Evolutionary conservation across 2,113 vertebrate species (phyloP), one percentile per base, ranked within the genome.

Genomic region (Onychostruthus taczanowskii): DNA sequence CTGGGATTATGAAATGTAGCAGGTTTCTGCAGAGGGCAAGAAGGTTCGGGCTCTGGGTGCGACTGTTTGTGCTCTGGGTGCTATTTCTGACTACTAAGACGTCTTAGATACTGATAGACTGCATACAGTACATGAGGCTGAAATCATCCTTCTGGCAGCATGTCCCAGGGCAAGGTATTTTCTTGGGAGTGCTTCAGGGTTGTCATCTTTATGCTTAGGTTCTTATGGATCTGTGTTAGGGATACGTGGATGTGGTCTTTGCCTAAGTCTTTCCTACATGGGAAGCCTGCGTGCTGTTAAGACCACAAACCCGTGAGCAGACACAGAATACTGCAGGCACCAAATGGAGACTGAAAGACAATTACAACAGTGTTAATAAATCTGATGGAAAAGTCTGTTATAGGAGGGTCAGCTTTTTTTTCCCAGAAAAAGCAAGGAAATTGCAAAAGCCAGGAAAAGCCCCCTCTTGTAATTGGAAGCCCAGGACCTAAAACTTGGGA

Each of bases 401-500:
- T n/a, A 82, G 62, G 49, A 68, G 10, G 46, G 39, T 78, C 82
- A 82, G 30, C 22, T 11, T 46, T 72, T 87, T 59, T 73, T 93
- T 62, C 66, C 37, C 58, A 90, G 58, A 67, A 93, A 28, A 37
- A 88, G 28, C n/a, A 50, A 83, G 84, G 74, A 89, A 76, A 61
- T 22, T 63, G 14, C 43, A 50, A 55, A 90, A 81, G 52, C 39
- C 52, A 58, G 84, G 70, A 87, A 79, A 89, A 93, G 27, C 61
- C 50, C 28, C 63, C 61, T 96, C 70, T 35, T 70, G 62, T 94
- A 93, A 96, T 64, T 80, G 55, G 63, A 97, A 52, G 86, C 41
- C 56, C 68, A 46, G 80, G 91, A 94, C 16, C 21, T 21, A 56
- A 72, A 91, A 91, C 49, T 49, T 69, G 64, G 89, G 90, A 94